phyloP scores from a whole-genome alignment of 1,140 invertebrate species.

The Drosophila takahashii region DNA sequence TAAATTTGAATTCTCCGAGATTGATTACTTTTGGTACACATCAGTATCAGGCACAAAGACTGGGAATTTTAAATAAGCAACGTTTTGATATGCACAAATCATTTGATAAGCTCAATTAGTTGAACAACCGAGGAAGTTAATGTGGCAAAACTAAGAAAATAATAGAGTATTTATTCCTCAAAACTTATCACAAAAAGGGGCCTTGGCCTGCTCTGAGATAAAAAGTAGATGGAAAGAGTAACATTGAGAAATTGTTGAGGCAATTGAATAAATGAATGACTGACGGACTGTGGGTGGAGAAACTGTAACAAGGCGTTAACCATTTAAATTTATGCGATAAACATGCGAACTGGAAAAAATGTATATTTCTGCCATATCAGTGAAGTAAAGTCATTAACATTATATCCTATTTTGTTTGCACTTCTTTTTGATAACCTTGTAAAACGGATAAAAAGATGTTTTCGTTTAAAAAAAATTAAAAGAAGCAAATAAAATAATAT shows the following conservation, averaged over 20 bases:
- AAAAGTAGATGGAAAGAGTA: constrained; percentile 21
- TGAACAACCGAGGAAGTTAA: constrained; percentile 20
- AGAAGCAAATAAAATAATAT: too few relatives aligned
- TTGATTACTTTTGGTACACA: not conserved
- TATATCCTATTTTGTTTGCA: not conserved
- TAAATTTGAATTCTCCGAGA: not conserved
- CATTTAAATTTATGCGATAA: constrained; percentile 6
- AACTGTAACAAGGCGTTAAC: constrained; percentile 4
- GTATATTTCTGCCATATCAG: not conserved
- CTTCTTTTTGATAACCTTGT: too few relatives aligned
- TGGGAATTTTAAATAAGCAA: not conserved
- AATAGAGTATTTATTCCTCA: constrained; percentile 2
- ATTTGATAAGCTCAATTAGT: constrained; percentile 8
- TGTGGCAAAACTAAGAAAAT: constrained; percentile 15
- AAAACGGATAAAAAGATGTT: too few relatives aligned
- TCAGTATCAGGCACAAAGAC: not conserved
- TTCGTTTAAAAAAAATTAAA: too few relatives aligned
- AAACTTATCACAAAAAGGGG: constrained; percentile 15
- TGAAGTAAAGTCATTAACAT: not conserved
- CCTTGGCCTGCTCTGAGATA: constrained; percentile 38
- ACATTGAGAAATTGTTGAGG: constrained; percentile 19
- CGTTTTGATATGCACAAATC: not conserved
- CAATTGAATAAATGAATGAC: constrained; percentile 9
- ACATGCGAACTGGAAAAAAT: not conserved
- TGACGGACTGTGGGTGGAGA: constrained; percentile 7